Base-by-base conservation (phyloP, 2,888 invertebrate genomes). In the Priocnemis perturbator region DNA sequence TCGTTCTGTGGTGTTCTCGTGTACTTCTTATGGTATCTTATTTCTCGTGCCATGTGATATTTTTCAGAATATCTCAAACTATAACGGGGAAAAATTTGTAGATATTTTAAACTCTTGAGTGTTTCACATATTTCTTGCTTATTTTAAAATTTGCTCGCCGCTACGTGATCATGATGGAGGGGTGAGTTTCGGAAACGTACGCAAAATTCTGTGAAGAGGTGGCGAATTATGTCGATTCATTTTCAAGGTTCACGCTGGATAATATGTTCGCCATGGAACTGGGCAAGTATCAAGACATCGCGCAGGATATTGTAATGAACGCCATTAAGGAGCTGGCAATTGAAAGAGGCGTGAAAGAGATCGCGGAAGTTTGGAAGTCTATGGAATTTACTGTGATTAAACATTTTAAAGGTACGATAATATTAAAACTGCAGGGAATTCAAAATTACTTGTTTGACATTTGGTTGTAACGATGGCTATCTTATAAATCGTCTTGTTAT, bases 211-310 rank as follows among this genome's bases (percentile, higher is more conserved):
- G 30, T 23, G 20, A 47, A 17, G 56, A 56, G 14, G 15, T 14
- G 50, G 15, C 56, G 47, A 53, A 21, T 57, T 9, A 60, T 53
- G 19, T 9, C 14, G 14, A 17, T 21, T 21, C 57, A 48, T 47
- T 17, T 56, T 45, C 45, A 71, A 92, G 94, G n/a, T 97, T 98
- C 81, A 97, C 97, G 0, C 90, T 98, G 70, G 96, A 96, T 69
- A 96, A 97, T 85, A 95, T 98, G 93, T 98, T 98, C 86, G 93
- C 94, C 0, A 97, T 98, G 97, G 95, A 98, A 83, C 89, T 97
- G 69, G 95, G 96, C 82, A 93, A 94, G 76, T 96, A 95, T 85
- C 94, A 95, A 89, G 96, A 96, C 0, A 94, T 95, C 3, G 97
- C 97, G 47, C 95, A 94, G 81, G 93, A 94, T 85, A 97, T 98